These are phyloP conservation scores for Tinea trinotella DNA, from an alignment of 2,888 invertebrate genomes.

Conservation along the genomic window DNA sequence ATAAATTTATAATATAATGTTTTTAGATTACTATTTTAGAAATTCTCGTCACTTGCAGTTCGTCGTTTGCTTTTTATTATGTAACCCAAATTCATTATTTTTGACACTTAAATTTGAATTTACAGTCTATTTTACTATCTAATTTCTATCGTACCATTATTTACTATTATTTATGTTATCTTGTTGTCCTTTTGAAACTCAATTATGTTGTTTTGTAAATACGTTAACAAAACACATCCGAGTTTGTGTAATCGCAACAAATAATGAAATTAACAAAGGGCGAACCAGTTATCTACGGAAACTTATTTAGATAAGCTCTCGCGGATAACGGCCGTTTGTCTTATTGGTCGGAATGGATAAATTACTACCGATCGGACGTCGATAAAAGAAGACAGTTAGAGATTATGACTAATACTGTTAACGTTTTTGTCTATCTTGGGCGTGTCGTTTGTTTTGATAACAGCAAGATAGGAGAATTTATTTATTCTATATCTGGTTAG, in stretches of 20 bases:
- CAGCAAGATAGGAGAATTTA: slow-evolving; percentile 3
- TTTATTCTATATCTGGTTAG: neutral
- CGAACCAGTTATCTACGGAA: slow-evolving; percentile 52
- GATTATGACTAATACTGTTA: slow-evolving; percentile 57
- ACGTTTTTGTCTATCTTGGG: slow-evolving; percentile 23
- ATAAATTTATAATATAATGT: too few species aligned
- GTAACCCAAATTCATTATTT: too few species aligned
- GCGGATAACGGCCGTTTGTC: slow-evolving; percentile 44
- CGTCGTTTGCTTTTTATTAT: too few species aligned
- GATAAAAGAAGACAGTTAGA: slow-evolving; percentile 37
- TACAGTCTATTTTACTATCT: too few species aligned
- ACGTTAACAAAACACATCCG: slow-evolving; percentile 3
- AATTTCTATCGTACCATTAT: neutral
- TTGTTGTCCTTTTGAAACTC: neutral
- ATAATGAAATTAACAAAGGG: slow-evolving; percentile 25
- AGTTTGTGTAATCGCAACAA: neutral
- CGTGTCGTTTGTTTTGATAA: slow-evolving; percentile 1
- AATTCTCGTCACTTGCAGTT: too few species aligned
- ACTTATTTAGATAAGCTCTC: slow-evolving; percentile 66
- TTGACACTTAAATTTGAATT: too few species aligned
- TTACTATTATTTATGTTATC: neutral
- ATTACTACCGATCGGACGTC: slow-evolving; percentile 36
- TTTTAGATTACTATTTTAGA: too few species aligned
- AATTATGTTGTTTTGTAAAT: neutral
- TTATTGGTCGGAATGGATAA: slow-evolving; percentile 37